Evolutionary conservation across 2,888 invertebrate species (phyloP).

Genomic region (Gymnocheta viridis): DNA sequence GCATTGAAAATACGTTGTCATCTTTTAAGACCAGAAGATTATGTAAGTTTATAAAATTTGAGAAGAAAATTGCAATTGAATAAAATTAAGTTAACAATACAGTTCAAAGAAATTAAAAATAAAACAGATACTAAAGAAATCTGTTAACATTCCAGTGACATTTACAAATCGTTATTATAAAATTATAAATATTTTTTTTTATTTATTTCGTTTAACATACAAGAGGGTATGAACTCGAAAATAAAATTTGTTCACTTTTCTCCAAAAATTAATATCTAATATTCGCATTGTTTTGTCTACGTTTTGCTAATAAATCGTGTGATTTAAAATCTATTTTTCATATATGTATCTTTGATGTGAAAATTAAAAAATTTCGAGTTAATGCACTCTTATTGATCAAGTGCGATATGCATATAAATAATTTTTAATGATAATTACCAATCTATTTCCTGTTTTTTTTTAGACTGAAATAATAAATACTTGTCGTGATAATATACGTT

Average conservation of each 20-base stretch:
- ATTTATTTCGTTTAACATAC: too few relatives aligned
- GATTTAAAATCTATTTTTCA: too few relatives aligned
- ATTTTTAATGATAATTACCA: not conserved
- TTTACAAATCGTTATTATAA: not conserved
- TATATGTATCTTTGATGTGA: too few relatives aligned
- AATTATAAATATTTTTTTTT: not conserved
- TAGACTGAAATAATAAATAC: slow-evolving; percentile 93
- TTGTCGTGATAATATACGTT: slow-evolving; percentile 93
- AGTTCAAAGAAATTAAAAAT: not conserved
- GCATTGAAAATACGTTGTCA: slow-evolving; percentile 81
- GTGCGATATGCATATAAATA: too few relatives aligned
- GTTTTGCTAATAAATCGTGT: too few relatives aligned
- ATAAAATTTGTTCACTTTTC: not conserved
- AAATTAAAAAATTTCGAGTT: too few relatives aligned
- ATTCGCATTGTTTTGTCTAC: too few relatives aligned
- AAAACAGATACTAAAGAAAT: not conserved
- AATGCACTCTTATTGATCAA: too few relatives aligned
- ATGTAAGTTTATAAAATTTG: slow-evolving; percentile 77
- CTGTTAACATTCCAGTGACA: not conserved
- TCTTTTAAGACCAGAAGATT: slow-evolving; percentile 82
- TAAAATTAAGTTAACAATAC: not conserved
- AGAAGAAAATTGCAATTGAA: not conserved
- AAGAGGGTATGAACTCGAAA: too few relatives aligned
- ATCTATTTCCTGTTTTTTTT: slow-evolving; percentile 12
- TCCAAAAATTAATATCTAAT: too few relatives aligned